A percentile compares a stretch with the other conserved stretches of the same genome.
Conservation (phyloP, 2,888 invertebrate species). For the Lithophane leautieri region DNA sequence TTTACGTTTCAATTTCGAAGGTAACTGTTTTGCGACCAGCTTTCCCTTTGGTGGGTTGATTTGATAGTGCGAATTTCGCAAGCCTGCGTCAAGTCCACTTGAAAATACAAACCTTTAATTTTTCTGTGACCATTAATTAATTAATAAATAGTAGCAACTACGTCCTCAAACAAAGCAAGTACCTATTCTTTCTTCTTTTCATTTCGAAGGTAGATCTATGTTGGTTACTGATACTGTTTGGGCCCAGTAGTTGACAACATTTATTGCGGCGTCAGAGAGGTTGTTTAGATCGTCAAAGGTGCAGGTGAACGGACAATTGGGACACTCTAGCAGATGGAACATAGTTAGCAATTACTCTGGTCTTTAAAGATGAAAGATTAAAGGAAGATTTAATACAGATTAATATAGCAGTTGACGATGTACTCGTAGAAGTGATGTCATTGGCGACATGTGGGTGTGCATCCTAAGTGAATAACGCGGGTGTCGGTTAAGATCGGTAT, state of each 20-base stretch:
- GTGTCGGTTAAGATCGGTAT: not conserved
- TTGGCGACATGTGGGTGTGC: conserved; percentile 35
- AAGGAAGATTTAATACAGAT: conserved; percentile 34
- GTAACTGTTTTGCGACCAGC: conserved; percentile 47
- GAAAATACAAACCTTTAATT: not conserved
- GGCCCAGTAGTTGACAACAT: too few species aligned
- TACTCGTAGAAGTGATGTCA: conserved; percentile 50
- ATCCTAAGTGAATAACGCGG: not conserved
- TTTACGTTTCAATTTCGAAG: conserved; percentile 46
- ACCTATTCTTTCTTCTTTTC: too few species aligned
- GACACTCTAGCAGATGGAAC: too few species aligned
- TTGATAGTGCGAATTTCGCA: conserved; percentile 47
- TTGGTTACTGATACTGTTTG: too few species aligned
- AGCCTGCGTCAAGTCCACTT: conserved; percentile 15
- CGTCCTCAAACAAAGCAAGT: conserved; percentile 7
- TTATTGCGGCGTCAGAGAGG: too few species aligned
- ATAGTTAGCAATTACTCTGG: not conserved
- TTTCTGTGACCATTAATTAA: not conserved
- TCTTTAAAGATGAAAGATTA: conserved; percentile 14
- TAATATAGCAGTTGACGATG: conserved; percentile 26
- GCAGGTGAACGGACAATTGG: too few species aligned
- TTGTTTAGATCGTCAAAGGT: too few species aligned
- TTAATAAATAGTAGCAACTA: conserved; percentile 8
- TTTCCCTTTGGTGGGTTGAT: conserved; percentile 60
- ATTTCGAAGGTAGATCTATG: too few species aligned